A percentile compares a stretch with the other conserved stretches of the same genome.
Conservation (phyloP, 2,888 invertebrate species). For the Hemicrepidius hirtus region DNA sequence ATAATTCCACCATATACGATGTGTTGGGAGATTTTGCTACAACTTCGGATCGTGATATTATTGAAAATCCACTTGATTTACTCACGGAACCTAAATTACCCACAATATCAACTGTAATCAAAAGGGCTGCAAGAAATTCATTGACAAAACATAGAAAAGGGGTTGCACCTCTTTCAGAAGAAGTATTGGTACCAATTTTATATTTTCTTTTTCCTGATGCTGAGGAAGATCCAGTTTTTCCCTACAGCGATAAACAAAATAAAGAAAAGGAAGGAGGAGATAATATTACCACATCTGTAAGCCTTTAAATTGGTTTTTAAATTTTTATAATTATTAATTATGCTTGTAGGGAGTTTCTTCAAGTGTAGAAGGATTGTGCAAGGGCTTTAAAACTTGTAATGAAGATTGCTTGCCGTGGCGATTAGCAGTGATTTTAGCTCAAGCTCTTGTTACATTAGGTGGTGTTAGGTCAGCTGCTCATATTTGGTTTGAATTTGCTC, state of each 20-base stretch:
- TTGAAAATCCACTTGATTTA: slow-evolving; percentile 78
- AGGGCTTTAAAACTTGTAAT: slow-evolving; percentile 81
- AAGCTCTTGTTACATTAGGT: slow-evolving; percentile 84
- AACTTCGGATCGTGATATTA: slow-evolving; percentile 63
- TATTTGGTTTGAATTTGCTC: slow-evolving; percentile 94
- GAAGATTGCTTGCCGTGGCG: slow-evolving; percentile 88
- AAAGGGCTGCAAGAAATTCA: slow-evolving; percentile 74
- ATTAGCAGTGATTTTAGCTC: slow-evolving; percentile 83
- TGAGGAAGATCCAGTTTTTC: slow-evolving; percentile 77
- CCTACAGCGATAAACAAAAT: slow-evolving; percentile 72
- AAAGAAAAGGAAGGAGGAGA: slow-evolving; percentile 42
- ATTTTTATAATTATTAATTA: slow-evolving; percentile 26
- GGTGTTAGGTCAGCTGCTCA: slow-evolving; percentile 86
- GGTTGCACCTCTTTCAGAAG: slow-evolving; percentile 87
- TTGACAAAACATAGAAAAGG: slow-evolving; percentile 70
- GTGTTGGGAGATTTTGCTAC: slow-evolving; percentile 74
- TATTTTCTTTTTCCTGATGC: slow-evolving; percentile 94
- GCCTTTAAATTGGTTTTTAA: not conserved
- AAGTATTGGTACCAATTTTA: slow-evolving; percentile 84
- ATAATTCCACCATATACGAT: slow-evolving; percentile 73
- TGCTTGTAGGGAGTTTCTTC: slow-evolving; percentile 56
- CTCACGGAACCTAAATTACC: slow-evolving; percentile 87
- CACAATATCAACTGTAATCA: slow-evolving; percentile 77
- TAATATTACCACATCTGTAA: slow-evolving; percentile 29
- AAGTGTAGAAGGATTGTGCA: slow-evolving; percentile 60